These are phyloP conservation scores for Neostethus bicornis DNA, from an alignment of 2,797 vertebrate species.

Conservation along the genomic window DNA sequence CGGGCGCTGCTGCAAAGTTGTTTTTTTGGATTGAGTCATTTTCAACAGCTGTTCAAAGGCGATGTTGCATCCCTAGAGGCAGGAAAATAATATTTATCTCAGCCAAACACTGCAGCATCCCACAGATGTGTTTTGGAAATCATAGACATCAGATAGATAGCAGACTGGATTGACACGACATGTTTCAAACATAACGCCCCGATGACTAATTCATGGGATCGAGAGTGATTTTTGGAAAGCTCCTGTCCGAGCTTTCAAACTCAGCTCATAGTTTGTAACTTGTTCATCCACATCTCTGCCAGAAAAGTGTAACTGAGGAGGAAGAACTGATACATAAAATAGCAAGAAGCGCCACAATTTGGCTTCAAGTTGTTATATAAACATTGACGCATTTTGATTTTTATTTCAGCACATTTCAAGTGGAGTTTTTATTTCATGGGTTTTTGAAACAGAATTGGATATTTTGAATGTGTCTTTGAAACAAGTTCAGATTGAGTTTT, in stretches of 20 bases:
- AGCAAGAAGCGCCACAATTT: neutral
- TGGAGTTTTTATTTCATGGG: slow-evolving; percentile 4
- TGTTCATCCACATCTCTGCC: slow-evolving; percentile 2
- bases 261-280: slow-evolving; percentile 17
- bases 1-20: slow-evolving; percentile 3
- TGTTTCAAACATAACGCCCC: slow-evolving; percentile 28
- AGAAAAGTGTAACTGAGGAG: neutral
- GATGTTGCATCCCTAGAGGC: slow-evolving; percentile 3
- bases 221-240: slow-evolving; percentile 13
- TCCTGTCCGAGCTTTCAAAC: slow-evolving; percentile 10
- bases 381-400: neutral
- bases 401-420: slow-evolving; percentile 19
- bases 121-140: slow-evolving; percentile 15
- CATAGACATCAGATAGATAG: slow-evolving; percentile 22
- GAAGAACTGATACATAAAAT: neutral
- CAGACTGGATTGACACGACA: slow-evolving; percentile 14
- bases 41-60: slow-evolving; percentile 11
- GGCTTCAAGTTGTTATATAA: neutral
- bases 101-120: slow-evolving; percentile 6
- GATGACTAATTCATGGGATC: slow-evolving; percentile 52
- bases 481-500: neutral
- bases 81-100: slow-evolving; percentile 8
- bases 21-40: slow-evolving; percentile 17
- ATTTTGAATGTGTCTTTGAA: neutral
- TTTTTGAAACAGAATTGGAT: too few relatives aligned